A percentile compares a stretch with the other conserved stretches of the same genome.
phyloP scores from a whole-genome alignment of 2,888 invertebrate genomes.

The Tetranychus piercei region DNA sequence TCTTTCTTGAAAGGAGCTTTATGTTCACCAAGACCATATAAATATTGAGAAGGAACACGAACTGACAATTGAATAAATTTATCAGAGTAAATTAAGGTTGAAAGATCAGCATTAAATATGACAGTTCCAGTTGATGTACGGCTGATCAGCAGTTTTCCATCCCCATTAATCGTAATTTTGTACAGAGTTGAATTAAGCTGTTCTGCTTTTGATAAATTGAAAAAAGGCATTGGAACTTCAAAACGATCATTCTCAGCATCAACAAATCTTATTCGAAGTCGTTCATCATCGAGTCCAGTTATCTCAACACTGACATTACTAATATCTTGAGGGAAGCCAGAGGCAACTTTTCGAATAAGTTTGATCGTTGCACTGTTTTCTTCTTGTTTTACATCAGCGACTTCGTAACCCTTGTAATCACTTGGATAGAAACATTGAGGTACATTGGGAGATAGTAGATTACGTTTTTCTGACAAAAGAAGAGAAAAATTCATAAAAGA shows the following conservation, averaged over 20 bases:
- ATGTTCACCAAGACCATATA: constrained; percentile 22
- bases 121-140: constrained; percentile 6
- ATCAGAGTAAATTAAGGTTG: constrained; percentile 16
- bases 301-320: constrained; percentile 22
- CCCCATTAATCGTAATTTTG: neutral
- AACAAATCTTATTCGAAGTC: constrained; percentile 22
- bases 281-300: constrained; percentile 19
- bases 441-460: neutral
- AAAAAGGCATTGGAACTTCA: constrained; percentile 22
- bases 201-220: neutral
- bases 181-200: constrained; percentile 3
- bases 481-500: neutral
- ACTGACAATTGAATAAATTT: constrained; percentile 19
- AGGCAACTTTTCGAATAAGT: neutral
- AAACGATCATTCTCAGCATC: constrained; percentile 19
- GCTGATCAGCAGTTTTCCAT: neutral
- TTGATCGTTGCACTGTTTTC: neutral
- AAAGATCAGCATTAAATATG: constrained; percentile 15
- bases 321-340: constrained; percentile 14
- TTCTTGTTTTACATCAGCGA: neutral
- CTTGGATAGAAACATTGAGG: constrained; percentile 10
- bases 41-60: constrained; percentile 15
- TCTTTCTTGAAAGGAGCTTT: constrained; percentile 16
- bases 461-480: neutral
- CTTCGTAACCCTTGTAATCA: constrained; percentile 3